phyloP scores from a whole-genome alignment of 2,888 invertebrate species.

The Germaria angustata region DNA sequence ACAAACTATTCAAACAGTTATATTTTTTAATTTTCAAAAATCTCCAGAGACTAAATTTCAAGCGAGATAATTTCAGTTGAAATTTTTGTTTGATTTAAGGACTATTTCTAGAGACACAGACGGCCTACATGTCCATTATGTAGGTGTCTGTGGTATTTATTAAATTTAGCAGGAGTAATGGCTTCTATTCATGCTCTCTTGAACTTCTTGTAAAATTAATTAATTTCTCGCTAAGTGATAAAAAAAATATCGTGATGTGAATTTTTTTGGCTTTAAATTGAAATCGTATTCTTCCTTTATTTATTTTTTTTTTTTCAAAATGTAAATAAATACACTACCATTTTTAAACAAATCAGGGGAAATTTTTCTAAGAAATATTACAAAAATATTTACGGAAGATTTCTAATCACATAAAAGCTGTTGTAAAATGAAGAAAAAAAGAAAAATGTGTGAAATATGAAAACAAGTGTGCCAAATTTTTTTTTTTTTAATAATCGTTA shows the following conservation, averaged over 20 bases:
- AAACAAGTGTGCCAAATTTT: conserved; percentile 79
- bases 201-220: too few species aligned
- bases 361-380: conserved; percentile 17
- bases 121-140: too few species aligned
- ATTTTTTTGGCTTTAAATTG: background rate
- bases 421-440: conserved; percentile 30
- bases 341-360: conserved; percentile 37
- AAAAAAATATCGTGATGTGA: background rate
- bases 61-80: too few species aligned
- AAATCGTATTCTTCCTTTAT: background rate
- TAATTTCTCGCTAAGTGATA: too few species aligned
- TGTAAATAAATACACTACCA: conserved; percentile 48
- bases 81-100: too few species aligned
- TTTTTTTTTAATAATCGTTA: conserved; percentile 69
- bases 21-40: too few species aligned
- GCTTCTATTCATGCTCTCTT: too few species aligned
- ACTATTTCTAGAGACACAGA: too few species aligned
- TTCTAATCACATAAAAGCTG: conserved; percentile 59
- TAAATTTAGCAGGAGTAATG: too few species aligned
- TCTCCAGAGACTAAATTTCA: too few species aligned
- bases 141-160: too few species aligned
- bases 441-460: conserved; percentile 71
- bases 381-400: conserved; percentile 41
- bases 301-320: background rate
- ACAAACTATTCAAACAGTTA: too few species aligned